These are phyloP conservation scores for Naja naja DNA, from an alignment of 2,113 vertebrate genomes.

Conservation along the genomic window DNA sequence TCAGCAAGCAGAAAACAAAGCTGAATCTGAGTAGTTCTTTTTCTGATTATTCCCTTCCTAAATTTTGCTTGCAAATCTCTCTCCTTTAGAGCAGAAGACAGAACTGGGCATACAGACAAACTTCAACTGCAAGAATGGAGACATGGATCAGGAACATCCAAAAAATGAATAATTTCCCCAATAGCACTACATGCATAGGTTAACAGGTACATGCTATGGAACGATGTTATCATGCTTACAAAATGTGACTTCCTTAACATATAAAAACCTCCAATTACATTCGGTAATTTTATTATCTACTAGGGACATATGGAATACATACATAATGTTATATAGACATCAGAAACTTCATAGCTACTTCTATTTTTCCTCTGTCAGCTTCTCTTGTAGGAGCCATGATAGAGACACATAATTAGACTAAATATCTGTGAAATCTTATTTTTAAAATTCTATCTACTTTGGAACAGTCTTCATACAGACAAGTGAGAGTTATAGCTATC, in stretches of 20 bases:
- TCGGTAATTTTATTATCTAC: not conserved
- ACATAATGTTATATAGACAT: conserved; percentile 60
- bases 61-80: not conserved
- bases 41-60: not conserved
- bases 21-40: not conserved
- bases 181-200: not conserved
- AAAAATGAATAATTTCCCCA: not conserved
- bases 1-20: too few species aligned
- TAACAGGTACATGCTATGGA: not conserved
- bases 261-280: not conserved
- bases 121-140: not conserved
- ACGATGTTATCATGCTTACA: not conserved
- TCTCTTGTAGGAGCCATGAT: conserved; percentile 59
- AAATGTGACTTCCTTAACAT: not conserved
- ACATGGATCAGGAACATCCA: not conserved
- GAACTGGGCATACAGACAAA: not conserved
- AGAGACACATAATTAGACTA: conserved; percentile 59
- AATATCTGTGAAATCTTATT: conserved; percentile 52
- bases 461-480: conserved; percentile 51
- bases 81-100: not conserved
- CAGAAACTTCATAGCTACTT: conserved; percentile 63
- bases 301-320: not conserved
- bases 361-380: conserved; percentile 53
- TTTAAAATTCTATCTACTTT: conserved; percentile 33
- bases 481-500: conserved; percentile 14